These are phyloP conservation scores for Poeciliopsis paucimaculata DNA, from an alignment of 2,797 vertebrate genomes.

Conservation along the genomic window DNA sequence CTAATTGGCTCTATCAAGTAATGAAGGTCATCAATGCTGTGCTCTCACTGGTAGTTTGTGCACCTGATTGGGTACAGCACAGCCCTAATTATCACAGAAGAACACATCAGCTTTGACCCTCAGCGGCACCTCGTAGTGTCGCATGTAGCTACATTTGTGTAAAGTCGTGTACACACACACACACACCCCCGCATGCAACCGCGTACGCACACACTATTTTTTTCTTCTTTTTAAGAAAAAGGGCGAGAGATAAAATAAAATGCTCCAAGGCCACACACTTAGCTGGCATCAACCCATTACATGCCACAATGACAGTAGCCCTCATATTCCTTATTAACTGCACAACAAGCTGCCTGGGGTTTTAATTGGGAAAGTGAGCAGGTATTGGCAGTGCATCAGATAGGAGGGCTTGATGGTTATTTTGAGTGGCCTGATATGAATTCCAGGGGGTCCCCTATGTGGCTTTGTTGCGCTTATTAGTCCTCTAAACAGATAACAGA, in stretches of 20 bases:
- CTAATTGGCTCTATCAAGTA: slow-evolving; percentile 75
- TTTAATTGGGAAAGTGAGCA: slow-evolving; percentile 74
- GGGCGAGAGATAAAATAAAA: slow-evolving; percentile 56
- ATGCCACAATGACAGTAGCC: slow-evolving; percentile 57
- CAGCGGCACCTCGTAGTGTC: slow-evolving; percentile 34
- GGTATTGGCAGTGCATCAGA: slow-evolving; percentile 77
- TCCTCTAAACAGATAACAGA: slow-evolving; percentile 80
- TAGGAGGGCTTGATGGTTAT: slow-evolving; percentile 71
- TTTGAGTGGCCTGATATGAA: slow-evolving; percentile 79
- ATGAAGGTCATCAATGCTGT: slow-evolving; percentile 74
- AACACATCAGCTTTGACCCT: slow-evolving; percentile 57
- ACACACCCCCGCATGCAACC: background rate
- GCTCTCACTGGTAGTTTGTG: slow-evolving; percentile 50
- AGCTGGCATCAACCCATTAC: slow-evolving; percentile 50
- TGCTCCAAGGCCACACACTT: slow-evolving; percentile 51
- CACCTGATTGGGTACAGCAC: slow-evolving; percentile 52
- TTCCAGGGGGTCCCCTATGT: slow-evolving; percentile 73
- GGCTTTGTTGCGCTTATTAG: slow-evolving; percentile 81
- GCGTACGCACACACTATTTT: background rate
- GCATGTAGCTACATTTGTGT: slow-evolving; percentile 32
- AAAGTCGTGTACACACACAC: slow-evolving; percentile 19
- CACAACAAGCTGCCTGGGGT: slow-evolving; percentile 61
- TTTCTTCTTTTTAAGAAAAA: slow-evolving; percentile 62
- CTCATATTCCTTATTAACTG: slow-evolving; percentile 70
- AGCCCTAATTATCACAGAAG: slow-evolving; percentile 77